Conservation (phyloP, 2,888 invertebrate genomes). For the Mesorhabditis belari region DNA sequence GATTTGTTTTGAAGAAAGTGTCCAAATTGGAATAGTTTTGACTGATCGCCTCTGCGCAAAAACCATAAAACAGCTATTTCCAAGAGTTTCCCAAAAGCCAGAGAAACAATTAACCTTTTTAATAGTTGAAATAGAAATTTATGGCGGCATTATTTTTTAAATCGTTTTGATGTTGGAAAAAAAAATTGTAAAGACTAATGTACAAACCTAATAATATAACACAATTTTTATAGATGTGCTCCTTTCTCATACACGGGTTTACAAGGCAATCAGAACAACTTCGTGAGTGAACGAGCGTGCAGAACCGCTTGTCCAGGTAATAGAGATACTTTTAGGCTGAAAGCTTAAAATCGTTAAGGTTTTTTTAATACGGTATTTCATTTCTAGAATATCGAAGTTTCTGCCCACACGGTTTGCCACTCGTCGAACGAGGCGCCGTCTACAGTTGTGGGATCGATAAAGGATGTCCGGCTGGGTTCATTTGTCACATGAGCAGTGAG, state of each 20-base stretch:
- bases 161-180: too few relatives aligned
- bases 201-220: not conserved
- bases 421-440: constrained; percentile 31
- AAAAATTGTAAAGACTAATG: too few relatives aligned
- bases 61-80: too few relatives aligned
- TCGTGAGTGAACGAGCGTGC: constrained; percentile 41
- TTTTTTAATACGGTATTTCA: not conserved
- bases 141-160: too few relatives aligned
- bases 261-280: constrained; percentile 50
- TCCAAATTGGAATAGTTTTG: too few relatives aligned
- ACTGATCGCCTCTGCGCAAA: too few relatives aligned
- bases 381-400: constrained; percentile 35
- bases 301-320: constrained; percentile 32
- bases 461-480: constrained; percentile 44
- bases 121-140: too few relatives aligned
- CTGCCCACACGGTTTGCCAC: constrained; percentile 50
- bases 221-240: constrained; percentile 26
- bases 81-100: too few relatives aligned
- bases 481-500: constrained; percentile 49
- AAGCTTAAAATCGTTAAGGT: not conserved
- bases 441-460: constrained; percentile 45
- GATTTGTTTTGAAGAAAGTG: too few relatives aligned
- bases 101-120: too few relatives aligned
- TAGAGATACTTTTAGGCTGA: not conserved
- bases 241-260: constrained; percentile 46